Percentiles rank a stretch among this genome's conserved stretches.
These are phyloP conservation scores for Tenthredo scrophulariae DNA, from an alignment of 2,888 invertebrate genomes.

Conservation along the genomic window DNA sequence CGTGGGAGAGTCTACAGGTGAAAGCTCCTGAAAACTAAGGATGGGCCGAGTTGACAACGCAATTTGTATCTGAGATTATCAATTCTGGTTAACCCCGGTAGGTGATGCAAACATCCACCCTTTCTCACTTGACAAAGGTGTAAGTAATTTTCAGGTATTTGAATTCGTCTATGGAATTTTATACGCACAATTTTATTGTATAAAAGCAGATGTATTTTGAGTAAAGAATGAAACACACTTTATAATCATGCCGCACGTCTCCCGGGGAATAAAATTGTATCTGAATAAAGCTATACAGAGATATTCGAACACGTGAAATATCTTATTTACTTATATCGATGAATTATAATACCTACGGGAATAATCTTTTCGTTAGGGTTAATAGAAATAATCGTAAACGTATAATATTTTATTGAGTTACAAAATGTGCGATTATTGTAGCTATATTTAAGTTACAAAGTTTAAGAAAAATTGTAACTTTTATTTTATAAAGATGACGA, in stretches of 20 bases:
- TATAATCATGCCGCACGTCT: not conserved
- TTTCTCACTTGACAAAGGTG: conserved; percentile 2
- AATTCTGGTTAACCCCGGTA: not conserved
- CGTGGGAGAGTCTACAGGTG: conserved; percentile 47
- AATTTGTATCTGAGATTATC: conserved; percentile 48
- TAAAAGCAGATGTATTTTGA: not conserved
- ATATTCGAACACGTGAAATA: not conserved
- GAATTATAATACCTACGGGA: not conserved
- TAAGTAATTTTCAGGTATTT: not conserved
- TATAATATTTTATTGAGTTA: not conserved
- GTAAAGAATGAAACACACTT: not conserved
- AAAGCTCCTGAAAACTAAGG: conserved; percentile 5
- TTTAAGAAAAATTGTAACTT: not conserved
- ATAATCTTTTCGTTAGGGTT: not conserved
- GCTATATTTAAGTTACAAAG: not conserved
- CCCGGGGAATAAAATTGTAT: not conserved
- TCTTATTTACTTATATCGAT: not conserved
- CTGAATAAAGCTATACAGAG: not conserved
- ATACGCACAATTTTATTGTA: too few species aligned
- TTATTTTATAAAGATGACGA: not conserved
- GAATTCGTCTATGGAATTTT: not conserved
- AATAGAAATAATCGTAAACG: not conserved
- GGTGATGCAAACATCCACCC: not conserved
- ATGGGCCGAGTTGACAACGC: conserved; percentile 23
- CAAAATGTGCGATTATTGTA: not conserved